Conservation (phyloP, 2,888 invertebrate species). For the Sepioteuthis lessoniana region DNA sequence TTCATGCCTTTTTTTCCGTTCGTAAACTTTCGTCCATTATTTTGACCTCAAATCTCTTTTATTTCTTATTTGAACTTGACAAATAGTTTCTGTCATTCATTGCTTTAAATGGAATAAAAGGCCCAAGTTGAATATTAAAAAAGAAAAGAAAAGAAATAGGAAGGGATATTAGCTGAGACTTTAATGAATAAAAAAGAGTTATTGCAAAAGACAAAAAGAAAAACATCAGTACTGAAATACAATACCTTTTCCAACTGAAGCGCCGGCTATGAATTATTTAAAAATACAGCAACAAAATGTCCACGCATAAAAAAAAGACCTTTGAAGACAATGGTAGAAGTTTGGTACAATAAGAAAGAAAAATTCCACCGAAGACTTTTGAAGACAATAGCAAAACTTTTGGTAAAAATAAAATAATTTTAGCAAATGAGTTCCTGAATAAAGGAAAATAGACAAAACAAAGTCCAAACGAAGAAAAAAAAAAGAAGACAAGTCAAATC, state of each 20-base stretch:
- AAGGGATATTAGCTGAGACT: not conserved
- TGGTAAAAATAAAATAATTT: not conserved
- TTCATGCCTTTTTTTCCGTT: not conserved
- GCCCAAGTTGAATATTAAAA: not conserved
- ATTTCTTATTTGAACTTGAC: not conserved
- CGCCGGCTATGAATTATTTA: not conserved
- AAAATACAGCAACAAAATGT: not conserved
- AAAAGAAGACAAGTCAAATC: not conserved
- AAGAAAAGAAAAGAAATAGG: not conserved
- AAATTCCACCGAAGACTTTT: not conserved
- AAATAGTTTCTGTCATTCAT: not conserved
- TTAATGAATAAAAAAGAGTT: not conserved
- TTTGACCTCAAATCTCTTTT: no score
- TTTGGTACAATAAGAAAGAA: not conserved
- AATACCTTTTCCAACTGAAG: not conserved
- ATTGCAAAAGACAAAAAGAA: not conserved
- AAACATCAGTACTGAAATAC: not conserved
- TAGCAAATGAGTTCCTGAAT: not conserved
- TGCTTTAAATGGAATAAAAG: not conserved
- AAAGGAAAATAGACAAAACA: not conserved
- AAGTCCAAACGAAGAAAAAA: not conserved
- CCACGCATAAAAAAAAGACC: not conserved
- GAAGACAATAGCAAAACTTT: not conserved
- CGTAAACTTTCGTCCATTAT: no score
- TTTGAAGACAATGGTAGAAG: not conserved